These are phyloP conservation scores for Medauroidea extradentata DNA, from an alignment of 1,140 invertebrate genomes.

Conservation along the genomic window DNA sequence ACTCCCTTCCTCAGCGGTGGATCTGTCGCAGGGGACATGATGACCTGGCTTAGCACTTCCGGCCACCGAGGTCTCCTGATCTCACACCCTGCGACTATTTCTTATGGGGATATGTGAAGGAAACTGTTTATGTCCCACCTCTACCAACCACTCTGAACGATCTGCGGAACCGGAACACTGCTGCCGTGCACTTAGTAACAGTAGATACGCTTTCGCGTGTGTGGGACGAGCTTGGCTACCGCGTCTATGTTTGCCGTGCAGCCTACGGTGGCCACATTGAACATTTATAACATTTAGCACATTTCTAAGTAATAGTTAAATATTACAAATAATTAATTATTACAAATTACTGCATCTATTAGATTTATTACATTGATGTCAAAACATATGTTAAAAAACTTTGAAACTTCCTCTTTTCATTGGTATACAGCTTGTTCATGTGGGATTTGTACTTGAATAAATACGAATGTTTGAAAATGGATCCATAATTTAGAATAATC, in stretches of 20 bases:
- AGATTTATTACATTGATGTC: too few species aligned
- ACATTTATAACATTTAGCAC: too few species aligned
- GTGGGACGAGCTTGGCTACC: conserved; percentile 4
- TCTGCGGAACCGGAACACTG: not conserved
- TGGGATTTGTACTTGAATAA: too few species aligned
- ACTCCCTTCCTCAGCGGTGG: conserved; percentile 27
- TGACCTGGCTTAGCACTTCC: conserved; percentile 5
- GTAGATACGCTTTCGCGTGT: not conserved
- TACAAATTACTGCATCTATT: too few species aligned
- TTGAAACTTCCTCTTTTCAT: too few species aligned
- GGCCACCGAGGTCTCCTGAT: conserved; percentile 26
- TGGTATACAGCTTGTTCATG: too few species aligned
- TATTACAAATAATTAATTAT: too few species aligned
- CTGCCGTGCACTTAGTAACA: conserved; percentile 2
- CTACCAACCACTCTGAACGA: not conserved
- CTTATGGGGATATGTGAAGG: conserved; percentile 27
- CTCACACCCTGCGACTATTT: conserved; percentile 26
- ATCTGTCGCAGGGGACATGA: not conserved
- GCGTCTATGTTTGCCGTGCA: not conserved
- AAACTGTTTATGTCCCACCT: conserved; percentile 16
- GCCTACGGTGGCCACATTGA: conserved; percentile 4
- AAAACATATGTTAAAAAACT: too few species aligned
- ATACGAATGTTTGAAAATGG: too few species aligned
- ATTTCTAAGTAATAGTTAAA: too few species aligned
- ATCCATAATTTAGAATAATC: too few species aligned